Evolutionary conservation across 2,113 vertebrate genomes (phyloP).

Genomic region (Ammodytes marinus): DNA sequence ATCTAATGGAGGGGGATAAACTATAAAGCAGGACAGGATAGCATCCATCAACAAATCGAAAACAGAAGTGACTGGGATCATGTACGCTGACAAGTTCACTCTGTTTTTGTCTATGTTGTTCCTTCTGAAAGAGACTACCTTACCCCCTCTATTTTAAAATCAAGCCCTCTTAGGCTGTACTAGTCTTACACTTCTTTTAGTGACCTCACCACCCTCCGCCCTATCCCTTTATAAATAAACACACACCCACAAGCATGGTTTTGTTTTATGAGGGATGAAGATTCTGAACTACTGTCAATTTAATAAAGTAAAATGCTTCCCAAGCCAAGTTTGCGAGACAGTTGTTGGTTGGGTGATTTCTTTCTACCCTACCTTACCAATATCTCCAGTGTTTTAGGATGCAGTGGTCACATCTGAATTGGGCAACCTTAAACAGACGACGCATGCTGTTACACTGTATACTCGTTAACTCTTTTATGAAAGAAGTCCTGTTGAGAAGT

Average conservation of each 20-base stretch:
- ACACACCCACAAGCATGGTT: slow-evolving; percentile 70
- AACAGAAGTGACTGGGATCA: slow-evolving; percentile 70
- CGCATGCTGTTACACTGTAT: slow-evolving; percentile 52
- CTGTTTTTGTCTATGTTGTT: slow-evolving; percentile 60
- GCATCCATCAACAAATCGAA: slow-evolving; percentile 39
- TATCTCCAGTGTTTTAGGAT: slow-evolving; percentile 37
- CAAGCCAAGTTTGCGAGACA: slow-evolving; percentile 41
- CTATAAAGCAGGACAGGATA: slow-evolving; percentile 44
- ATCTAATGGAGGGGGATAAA: slow-evolving; percentile 27
- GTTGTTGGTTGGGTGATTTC: background rate
- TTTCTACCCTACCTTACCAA: background rate
- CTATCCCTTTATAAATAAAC: slow-evolving; percentile 47
- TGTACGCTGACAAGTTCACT: slow-evolving; percentile 71
- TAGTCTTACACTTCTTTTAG: slow-evolving; percentile 55
- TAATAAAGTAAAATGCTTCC: slow-evolving; percentile 36
- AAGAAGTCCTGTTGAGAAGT: slow-evolving; percentile 13
- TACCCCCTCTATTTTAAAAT: slow-evolving; percentile 56
- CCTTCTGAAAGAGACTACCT: slow-evolving; percentile 59
- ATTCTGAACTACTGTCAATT: slow-evolving; percentile 30
- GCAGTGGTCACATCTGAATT: slow-evolving; percentile 53
- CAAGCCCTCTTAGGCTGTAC: slow-evolving; percentile 59
- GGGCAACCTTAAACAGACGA: slow-evolving; percentile 41
- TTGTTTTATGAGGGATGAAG: slow-evolving; percentile 53
- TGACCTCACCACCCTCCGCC: slow-evolving; percentile 38
- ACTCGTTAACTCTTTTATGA: slow-evolving; percentile 17